Evolutionary conservation across 2,888 invertebrate genomes (phyloP).

Genomic region (Sabatieria punctata): DNA sequence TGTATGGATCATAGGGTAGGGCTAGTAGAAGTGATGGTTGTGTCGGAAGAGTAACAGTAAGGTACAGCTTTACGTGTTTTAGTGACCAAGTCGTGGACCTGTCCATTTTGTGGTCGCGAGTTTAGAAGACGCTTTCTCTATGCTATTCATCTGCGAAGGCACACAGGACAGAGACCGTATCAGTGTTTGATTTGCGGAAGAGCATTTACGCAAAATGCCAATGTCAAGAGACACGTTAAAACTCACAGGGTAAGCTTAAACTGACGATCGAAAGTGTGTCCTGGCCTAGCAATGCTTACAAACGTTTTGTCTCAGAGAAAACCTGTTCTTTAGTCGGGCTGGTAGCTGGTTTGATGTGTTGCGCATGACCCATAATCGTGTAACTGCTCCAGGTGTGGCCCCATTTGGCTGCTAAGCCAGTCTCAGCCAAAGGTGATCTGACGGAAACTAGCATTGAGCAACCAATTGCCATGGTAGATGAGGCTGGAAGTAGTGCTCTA

Average conservation of each 20-base stretch:
- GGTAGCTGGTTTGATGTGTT: no score
- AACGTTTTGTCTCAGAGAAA: no score
- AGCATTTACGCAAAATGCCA: conserved; percentile 4
- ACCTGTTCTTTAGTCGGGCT: no score
- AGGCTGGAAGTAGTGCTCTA: no score
- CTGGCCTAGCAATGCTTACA: no score
- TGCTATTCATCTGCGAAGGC: conserved; percentile 1
- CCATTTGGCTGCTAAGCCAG: neutral
- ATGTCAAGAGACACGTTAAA: conserved; percentile 7
- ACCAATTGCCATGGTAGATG: neutral
- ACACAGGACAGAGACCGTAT: conserved; percentile 2
- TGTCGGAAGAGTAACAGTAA: no score
- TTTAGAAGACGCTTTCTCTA: neutral
- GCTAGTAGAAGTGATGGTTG: neutral
- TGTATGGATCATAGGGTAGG: neutral
- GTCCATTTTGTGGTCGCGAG: neutral
- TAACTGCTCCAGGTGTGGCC: neutral
- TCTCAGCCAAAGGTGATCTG: neutral
- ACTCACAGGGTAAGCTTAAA: conserved; percentile 2
- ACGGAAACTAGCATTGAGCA: neutral
- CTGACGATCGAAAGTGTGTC: neutral
- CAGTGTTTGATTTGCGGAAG: conserved; percentile 8
- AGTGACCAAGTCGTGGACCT: neutral
- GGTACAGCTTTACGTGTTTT: no score
- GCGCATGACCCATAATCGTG: neutral